Conservation (phyloP, 53 echinoderm and acorn worm species). For the Actinopyga echinites region DNA sequence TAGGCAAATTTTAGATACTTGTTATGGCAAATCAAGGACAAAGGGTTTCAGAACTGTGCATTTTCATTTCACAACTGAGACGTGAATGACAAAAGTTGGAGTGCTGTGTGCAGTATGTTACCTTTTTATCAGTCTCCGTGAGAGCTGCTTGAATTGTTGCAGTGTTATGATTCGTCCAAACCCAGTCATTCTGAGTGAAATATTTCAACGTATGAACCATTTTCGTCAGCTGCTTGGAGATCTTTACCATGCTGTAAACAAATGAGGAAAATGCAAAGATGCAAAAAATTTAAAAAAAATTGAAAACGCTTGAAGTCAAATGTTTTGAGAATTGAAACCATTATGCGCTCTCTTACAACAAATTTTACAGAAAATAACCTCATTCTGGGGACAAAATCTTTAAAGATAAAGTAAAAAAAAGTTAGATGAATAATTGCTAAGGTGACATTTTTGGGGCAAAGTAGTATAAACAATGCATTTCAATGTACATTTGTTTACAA, state of each 20-base stretch:
- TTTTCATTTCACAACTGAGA: no score
- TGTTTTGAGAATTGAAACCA: background rate
- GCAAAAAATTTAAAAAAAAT: background rate
- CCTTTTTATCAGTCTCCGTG: constrained; percentile 88
- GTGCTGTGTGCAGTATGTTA: background rate
- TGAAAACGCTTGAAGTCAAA: background rate
- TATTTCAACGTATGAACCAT: constrained; percentile 79
- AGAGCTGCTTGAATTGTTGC: constrained; percentile 66
- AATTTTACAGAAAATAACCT: no score
- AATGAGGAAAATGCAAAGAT: background rate
- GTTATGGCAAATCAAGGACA: no score
- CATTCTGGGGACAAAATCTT: no score
- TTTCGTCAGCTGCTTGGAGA: constrained; percentile 75
- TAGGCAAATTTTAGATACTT: no score
- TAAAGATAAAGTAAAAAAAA: no score
- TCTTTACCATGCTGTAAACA: constrained; percentile 84
- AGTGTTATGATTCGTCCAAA: constrained; percentile 87
- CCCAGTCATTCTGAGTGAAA: constrained; percentile 91
- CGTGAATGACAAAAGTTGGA: no score
- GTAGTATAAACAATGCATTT: no score
- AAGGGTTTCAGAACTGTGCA: no score
- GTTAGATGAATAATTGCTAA: no score
- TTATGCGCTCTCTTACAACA: no score
- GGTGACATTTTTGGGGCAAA: background rate
- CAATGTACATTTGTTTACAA: no score